Evolutionary conservation across 2,113 vertebrate genomes (phyloP), one percentile per base, ranked within the genome.

Genomic region (Rallus limicola): DNA sequence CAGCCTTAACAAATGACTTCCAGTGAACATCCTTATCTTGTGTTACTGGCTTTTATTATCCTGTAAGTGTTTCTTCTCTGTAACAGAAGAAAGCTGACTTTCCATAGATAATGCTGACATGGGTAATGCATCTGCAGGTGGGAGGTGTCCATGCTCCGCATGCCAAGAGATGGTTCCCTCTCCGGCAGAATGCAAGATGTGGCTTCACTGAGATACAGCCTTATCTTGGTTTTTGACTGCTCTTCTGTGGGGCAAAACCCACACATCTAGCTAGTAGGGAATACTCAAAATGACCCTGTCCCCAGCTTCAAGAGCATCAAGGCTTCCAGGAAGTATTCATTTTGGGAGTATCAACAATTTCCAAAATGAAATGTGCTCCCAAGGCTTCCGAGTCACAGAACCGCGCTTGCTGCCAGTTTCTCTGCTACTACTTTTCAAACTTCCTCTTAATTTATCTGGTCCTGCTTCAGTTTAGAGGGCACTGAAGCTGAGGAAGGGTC

Each of bases 341-440:
- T 63, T 68, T 0, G 0, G 11, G 33, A 77, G 10, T 15, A 50
- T 24, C 24, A 74, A 7, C 4, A 3, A 5, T 64, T 84, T 48
- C 38, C 18, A 18, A 26, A 67, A 25, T 44, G 3, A 40, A 28
- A 81, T 31, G 3, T 0, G 0, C 4, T 80, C 34, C 31, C 7
- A 38, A 60, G 44, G 25, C 34, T 72, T 46, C n/a, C 12, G 5
- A 74, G 64, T 16, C 28, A 4, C 53, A 65, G 16, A 64, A 25
- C 12, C 19, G 40, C 70, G 18, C 40, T 84, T 33, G 9, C 36
- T 87, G 52, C 9, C 44, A 75, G n/a, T 34, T 67, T 59, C 19
- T 83, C 40, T 70, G 46, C 70, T 79, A 3, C 15, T 68, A 0
- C 42, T 90, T 52, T 18, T 60, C 58, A 71, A 46, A 34, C 4